phyloP scores from a whole-genome alignment of 2,888 invertebrate species.

The Nemoura dubitans region DNA sequence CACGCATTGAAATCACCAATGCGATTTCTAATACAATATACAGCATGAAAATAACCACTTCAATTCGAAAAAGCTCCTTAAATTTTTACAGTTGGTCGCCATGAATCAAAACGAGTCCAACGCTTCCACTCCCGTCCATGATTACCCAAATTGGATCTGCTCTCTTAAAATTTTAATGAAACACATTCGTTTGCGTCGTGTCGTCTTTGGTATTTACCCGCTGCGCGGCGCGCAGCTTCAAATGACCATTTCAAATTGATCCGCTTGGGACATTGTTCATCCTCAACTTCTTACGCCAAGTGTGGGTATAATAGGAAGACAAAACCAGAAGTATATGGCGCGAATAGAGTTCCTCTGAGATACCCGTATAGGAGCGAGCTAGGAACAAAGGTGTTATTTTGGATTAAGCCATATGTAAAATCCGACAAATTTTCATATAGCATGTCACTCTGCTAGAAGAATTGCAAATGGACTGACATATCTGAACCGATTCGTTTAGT shows the following conservation, averaged over 20 bases:
- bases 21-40: neutral
- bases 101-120: neutral
- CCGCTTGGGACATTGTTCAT: neutral
- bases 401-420: too few species aligned
- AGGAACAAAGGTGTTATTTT: too few species aligned
- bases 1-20: neutral
- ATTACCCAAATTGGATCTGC: neutral
- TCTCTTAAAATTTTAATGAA: neutral
- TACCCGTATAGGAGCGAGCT: too few species aligned
- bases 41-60: neutral
- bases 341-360: neutral
- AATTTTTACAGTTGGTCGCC: neutral
- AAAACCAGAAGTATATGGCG: neutral
- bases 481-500: too few species aligned
- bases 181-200: neutral
- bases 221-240: neutral
- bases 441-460: too few species aligned
- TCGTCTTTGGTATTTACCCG: neutral
- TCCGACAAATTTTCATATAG: too few species aligned
- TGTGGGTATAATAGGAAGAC: neutral
- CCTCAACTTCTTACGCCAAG: too few species aligned
- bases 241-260: neutral
- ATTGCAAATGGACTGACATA: too few species aligned
- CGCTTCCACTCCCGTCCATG: neutral
- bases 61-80: neutral